phyloP scores from a whole-genome alignment of 1,140 invertebrate species.

The Diachasmimorpha longicaudata region DNA sequence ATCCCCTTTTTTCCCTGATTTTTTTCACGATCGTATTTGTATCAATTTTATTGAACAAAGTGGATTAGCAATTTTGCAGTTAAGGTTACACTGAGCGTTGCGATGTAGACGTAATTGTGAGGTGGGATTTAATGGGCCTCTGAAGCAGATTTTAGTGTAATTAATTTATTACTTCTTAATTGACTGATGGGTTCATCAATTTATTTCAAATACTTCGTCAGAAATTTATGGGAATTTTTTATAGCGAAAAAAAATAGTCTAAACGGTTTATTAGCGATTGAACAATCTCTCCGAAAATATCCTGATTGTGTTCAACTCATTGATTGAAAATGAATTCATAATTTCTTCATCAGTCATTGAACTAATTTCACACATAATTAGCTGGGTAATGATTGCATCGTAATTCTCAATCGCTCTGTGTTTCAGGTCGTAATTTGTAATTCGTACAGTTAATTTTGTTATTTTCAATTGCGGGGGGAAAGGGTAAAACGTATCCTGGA shows the following conservation, averaged over 20 bases:
- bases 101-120: background rate
- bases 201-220: no score
- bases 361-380: constrained; percentile 2
- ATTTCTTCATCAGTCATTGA: background rate
- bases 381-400: background rate
- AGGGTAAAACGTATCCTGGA: background rate
- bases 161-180: no score
- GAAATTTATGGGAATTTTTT: no score
- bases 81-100: background rate
- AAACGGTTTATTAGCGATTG: no score
- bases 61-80: background rate
- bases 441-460: background rate
- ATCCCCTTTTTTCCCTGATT: background rate
- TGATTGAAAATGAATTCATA: background rate
- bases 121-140: background rate
- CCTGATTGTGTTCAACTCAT: no score
- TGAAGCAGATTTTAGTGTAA: no score
- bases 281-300: no score
- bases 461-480: background rate
- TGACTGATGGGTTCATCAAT: no score
- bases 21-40: background rate
- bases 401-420: background rate
- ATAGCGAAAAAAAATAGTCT: no score
- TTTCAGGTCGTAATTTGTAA: background rate
- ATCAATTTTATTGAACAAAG: background rate